A percentile compares a stretch with the other conserved stretches of the same genome.
These are phyloP conservation scores for Trilocha varians DNA, from an alignment of 2,888 invertebrate genomes.

Conservation along the genomic window DNA sequence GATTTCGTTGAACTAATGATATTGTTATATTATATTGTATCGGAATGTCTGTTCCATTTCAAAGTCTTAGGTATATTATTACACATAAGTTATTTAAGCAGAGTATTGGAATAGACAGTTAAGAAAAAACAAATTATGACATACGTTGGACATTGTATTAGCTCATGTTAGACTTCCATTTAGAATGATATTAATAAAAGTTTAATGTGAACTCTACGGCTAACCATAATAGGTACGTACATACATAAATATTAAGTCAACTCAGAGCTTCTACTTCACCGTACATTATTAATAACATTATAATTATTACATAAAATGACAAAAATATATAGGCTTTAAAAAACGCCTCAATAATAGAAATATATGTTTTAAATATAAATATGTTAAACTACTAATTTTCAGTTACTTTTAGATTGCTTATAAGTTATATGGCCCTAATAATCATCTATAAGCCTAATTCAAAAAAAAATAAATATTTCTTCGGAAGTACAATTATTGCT, in stretches of 20 bases:
- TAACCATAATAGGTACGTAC: slow-evolving; percentile 12
- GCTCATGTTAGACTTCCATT: neutral
- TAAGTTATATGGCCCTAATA: neutral
- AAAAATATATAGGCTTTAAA: neutral
- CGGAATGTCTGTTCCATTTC: too few species aligned
- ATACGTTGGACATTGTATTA: neutral
- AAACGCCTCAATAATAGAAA: neutral
- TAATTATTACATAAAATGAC: neutral
- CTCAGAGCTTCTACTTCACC: neutral
- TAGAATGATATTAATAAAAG: too few species aligned
- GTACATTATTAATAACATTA: neutral
- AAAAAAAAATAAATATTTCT: neutral
- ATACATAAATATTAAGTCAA: slow-evolving; percentile 3
- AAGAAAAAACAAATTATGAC: too few species aligned
- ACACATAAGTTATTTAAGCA: too few species aligned
- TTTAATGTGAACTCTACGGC: neutral
- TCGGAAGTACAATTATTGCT: neutral
- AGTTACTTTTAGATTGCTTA: neutral
- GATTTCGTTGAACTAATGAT: too few species aligned
- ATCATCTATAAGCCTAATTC: neutral
- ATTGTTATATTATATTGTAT: too few species aligned
- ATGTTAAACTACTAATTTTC: neutral
- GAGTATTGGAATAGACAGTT: too few species aligned
- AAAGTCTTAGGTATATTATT: too few species aligned
- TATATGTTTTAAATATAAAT: neutral